Conservation (phyloP, 2,113 vertebrate species). For the Mesoclemmys tuberculata region DNA sequence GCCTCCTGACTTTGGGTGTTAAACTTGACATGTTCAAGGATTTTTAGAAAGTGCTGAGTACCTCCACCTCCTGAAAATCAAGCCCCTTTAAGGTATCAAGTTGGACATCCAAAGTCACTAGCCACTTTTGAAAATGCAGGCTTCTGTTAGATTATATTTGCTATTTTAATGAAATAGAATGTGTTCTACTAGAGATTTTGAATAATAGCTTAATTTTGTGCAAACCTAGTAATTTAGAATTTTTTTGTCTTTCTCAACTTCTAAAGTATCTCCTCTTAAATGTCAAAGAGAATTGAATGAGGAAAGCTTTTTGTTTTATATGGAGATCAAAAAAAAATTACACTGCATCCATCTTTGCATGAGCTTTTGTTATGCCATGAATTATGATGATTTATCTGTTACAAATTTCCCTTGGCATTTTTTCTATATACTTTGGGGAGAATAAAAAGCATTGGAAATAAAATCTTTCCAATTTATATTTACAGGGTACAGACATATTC, state of each 20-base stretch:
- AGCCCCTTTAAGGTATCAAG: background rate
- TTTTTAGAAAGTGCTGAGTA: background rate
- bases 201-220: background rate
- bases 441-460: background rate
- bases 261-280: background rate
- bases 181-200: background rate
- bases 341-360: background rate
- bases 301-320: background rate
- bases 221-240: background rate
- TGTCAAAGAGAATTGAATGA: background rate
- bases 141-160: background rate
- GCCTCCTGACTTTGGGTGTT: background rate
- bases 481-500: background rate
- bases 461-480: background rate
- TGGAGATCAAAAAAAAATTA: background rate
- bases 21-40: background rate
- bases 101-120: background rate
- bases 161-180: background rate
- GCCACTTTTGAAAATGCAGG: background rate
- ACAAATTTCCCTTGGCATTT: background rate
- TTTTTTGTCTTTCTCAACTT: background rate
- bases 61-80: background rate
- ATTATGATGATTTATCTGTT: background rate
- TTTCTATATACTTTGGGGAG: background rate
- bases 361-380: background rate